phyloP scores from a whole-genome alignment of 2,113 vertebrate genomes.

The Nothocercus julius region DNA sequence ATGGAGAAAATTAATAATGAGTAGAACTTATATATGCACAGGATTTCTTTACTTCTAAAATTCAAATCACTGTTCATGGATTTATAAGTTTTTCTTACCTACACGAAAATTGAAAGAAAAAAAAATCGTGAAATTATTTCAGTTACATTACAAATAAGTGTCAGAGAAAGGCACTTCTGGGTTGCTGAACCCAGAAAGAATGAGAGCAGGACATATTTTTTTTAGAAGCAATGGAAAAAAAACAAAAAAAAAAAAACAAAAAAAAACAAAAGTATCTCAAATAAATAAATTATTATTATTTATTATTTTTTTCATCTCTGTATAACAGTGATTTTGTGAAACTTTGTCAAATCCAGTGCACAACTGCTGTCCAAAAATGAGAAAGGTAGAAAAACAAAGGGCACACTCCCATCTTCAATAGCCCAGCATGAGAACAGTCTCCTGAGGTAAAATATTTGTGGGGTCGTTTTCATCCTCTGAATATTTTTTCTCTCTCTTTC shows the following conservation, averaged over 20 bases:
- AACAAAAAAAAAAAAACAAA: neutral
- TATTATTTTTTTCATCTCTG: neutral
- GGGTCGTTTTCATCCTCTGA: neutral
- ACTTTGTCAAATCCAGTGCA: neutral
- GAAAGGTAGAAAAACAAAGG: neutral
- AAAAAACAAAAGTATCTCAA: neutral
- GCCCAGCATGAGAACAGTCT: neutral
- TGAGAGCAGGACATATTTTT: neutral
- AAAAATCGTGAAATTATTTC: neutral
- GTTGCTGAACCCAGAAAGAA: fast-evolving
- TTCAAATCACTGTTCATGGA: fast-evolving
- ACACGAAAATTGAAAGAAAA: neutral
- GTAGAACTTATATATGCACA: neutral
- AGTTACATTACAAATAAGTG: neutral
- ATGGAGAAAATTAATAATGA: neutral
- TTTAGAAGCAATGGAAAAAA: neutral
- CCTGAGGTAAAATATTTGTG: neutral
- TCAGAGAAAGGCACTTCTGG: neutral
- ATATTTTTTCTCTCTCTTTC: neutral
- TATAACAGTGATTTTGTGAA: neutral
- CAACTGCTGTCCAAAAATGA: neutral
- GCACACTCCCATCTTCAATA: neutral
- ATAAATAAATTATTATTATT: neutral
- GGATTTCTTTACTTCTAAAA: neutral
- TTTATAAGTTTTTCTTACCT: neutral